A percentile compares a stretch with the other conserved stretches of the same genome.
These are phyloP conservation scores for Lepidostoma basale DNA, from an alignment of 1,140 invertebrate species.

Conservation along the genomic window DNA sequence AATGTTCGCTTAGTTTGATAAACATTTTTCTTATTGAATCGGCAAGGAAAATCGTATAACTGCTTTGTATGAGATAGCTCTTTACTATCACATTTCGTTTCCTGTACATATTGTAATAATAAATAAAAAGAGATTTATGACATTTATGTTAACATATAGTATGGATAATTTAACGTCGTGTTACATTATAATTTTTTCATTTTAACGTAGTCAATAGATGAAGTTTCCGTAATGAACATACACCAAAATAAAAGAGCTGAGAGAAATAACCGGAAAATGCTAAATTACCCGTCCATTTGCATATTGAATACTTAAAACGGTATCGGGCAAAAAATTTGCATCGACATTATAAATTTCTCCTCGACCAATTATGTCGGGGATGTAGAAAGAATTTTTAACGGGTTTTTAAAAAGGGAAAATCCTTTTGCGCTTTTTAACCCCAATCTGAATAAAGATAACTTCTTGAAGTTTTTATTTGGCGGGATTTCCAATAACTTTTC, in stretches of 20 bases:
- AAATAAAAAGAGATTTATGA: too few relatives aligned
- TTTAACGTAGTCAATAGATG: too few relatives aligned
- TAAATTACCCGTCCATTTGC: slow-evolving; percentile 3
- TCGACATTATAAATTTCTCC: neutral
- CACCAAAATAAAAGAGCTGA: neutral
- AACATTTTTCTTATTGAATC: too few relatives aligned
- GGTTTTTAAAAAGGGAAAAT: neutral
- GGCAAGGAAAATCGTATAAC: too few relatives aligned
- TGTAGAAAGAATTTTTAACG: neutral
- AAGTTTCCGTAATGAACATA: too few relatives aligned
- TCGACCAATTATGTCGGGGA: neutral
- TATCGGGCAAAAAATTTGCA: slow-evolving; percentile 5
- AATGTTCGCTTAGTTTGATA: too few relatives aligned
- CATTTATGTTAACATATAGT: too few relatives aligned
- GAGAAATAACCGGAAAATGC: neutral
- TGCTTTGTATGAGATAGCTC: too few relatives aligned
- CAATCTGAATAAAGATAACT: slow-evolving; percentile 19
- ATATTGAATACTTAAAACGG: slow-evolving; percentile 9
- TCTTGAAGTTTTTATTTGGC: slow-evolving; percentile 6
- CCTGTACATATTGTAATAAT: too few relatives aligned
- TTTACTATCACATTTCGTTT: too few relatives aligned
- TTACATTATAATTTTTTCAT: too few relatives aligned
- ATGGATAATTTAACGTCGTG: too few relatives aligned
- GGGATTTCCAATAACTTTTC: neutral
- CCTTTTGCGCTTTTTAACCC: neutral